Conservation (phyloP, 1,140 invertebrate genomes). For the Antheraea mylitta region DNA sequence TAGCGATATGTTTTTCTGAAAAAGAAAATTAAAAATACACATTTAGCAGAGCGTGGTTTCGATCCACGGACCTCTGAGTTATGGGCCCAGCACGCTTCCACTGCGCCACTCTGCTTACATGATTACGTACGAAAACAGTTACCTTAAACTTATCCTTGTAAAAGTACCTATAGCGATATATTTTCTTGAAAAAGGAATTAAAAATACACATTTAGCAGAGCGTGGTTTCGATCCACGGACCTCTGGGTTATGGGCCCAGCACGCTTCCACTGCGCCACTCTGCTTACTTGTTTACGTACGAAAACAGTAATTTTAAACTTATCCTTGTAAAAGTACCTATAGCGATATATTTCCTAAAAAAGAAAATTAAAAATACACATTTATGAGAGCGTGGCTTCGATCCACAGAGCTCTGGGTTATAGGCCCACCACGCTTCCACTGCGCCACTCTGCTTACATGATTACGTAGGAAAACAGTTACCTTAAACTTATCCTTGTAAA, state of each 20-base stretch:
- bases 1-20: too few species aligned
- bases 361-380: not conserved
- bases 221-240: slow-evolving; percentile 59
- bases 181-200: slow-evolving; percentile 3
- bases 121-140: not conserved
- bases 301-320: too few species aligned
- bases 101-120: slow-evolving; percentile 50
- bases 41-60: slow-evolving; percentile 69
- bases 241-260: slow-evolving; percentile 58
- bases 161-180: too few species aligned
- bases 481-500: not conserved
- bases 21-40: slow-evolving; percentile 3
- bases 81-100: slow-evolving; percentile 57
- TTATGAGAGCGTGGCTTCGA: slow-evolving; percentile 70
- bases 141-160: too few species aligned
- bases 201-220: slow-evolving; percentile 62
- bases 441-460: slow-evolving; percentile 46
- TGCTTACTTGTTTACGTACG: too few species aligned
- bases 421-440: slow-evolving; percentile 57
- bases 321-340: too few species aligned
- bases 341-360: not conserved
- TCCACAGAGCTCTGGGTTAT: slow-evolving; percentile 59
- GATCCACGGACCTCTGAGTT: slow-evolving; percentile 59
- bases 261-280: slow-evolving; percentile 58
- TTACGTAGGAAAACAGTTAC: not conserved